phyloP scores from a whole-genome alignment of 1,140 invertebrate genomes.

The Akabosia matsudoensis region DNA sequence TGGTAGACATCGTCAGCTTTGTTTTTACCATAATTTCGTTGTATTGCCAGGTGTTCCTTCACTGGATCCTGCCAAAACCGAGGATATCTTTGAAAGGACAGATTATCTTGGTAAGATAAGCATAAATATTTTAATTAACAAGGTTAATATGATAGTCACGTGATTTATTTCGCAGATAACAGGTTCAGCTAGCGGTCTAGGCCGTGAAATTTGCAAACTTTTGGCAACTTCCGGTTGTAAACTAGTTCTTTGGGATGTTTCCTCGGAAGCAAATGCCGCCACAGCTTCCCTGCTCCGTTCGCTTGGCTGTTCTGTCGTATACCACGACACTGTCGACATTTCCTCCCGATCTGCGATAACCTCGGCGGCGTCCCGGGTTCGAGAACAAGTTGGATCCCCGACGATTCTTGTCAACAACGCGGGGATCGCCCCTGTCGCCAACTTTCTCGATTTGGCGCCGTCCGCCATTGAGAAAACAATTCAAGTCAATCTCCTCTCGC shows the following conservation, averaged over 20 bases:
- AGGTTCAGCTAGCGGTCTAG: neutral
- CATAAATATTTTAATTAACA: neutral
- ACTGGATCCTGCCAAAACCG: neutral
- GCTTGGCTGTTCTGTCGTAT: neutral
- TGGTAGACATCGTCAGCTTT: too few species aligned
- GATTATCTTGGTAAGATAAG: neutral
- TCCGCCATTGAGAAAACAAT: conserved; percentile 55
- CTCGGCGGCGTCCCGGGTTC: conserved; percentile 49
- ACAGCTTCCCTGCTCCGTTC: neutral
- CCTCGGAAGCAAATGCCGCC: neutral
- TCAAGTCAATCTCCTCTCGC: neutral
- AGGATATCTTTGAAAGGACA: neutral
- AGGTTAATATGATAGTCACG: neutral
- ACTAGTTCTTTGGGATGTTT: neutral
- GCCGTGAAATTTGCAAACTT: neutral
- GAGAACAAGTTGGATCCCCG: conserved; percentile 55
- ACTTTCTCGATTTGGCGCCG: conserved; percentile 56
- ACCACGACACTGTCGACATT: neutral
- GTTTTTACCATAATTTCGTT: too few species aligned
- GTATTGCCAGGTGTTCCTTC: too few species aligned
- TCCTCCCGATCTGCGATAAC: neutral
- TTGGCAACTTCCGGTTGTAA: neutral
- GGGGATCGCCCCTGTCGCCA: conserved; percentile 57
- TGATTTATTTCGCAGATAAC: neutral
- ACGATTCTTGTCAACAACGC: conserved; percentile 60